Evolutionary conservation across 2,888 invertebrate species (phyloP).

Genomic region (Zhuqinia jingwanae): DNA sequence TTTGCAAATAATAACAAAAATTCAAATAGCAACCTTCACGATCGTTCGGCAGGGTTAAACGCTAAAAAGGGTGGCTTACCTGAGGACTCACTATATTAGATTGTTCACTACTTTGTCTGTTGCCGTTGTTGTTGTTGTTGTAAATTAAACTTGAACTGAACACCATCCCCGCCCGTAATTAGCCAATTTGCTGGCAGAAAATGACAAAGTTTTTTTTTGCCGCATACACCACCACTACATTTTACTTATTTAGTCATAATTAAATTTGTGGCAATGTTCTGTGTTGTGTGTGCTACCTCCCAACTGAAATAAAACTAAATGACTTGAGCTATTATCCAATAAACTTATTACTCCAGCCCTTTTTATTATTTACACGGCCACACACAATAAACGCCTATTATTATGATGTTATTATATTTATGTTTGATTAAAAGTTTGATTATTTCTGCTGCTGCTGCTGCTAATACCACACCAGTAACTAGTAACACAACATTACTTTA

Average conservation of each 20-base stretch:
- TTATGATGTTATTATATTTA: no score
- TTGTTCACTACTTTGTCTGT: no score
- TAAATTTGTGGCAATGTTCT: no score
- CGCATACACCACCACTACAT: conserved; percentile 12
- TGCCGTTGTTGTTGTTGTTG: no score
- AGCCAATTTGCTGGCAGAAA: conserved; percentile 21
- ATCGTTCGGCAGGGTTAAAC: conserved; percentile 24
- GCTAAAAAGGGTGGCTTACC: conserved; percentile 41
- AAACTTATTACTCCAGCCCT: conserved; percentile 17
- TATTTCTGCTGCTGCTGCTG: neutral
- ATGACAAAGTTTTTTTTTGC: neutral
- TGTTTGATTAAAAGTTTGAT: no score
- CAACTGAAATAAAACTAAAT: neutral
- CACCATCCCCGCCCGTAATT: conserved; percentile 31
- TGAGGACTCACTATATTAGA: neutral
- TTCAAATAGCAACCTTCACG: conserved; percentile 22
- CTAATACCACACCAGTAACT: neutral
- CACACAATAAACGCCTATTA: neutral
- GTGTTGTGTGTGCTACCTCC: neutral
- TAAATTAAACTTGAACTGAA: conserved; percentile 45
- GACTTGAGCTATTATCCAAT: neutral
- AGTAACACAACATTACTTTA: no score
- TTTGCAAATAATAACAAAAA: conserved; percentile 32
- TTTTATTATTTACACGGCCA: conserved; percentile 44
- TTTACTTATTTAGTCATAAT: conserved; percentile 28